Evolutionary conservation across 2,888 invertebrate genomes (phyloP).

Genomic region (Leptogaster cylindrica): DNA sequence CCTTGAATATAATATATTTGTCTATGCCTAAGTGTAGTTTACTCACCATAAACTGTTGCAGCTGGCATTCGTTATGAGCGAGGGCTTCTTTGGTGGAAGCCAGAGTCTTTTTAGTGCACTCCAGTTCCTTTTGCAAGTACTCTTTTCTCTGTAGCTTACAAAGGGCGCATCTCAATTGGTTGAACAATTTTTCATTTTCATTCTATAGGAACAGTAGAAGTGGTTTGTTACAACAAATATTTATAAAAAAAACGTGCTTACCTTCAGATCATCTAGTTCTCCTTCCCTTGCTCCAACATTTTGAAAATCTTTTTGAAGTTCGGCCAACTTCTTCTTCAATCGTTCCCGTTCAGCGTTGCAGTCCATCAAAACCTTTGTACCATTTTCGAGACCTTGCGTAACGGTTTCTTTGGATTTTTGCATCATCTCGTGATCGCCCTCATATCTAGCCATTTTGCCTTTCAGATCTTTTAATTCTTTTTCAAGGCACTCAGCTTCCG

Average conservation of each 20-base stretch:
- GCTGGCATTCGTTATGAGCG: conserved; percentile 54
- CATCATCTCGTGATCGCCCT: neutral
- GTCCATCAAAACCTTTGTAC: neutral
- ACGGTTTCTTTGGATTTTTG: neutral
- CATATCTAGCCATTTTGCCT: conserved; percentile 1
- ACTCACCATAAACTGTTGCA: conserved; percentile 53
- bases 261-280: neutral
- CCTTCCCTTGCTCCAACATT: neutral
- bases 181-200: conserved; percentile 29
- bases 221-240: no score
- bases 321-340: neutral
- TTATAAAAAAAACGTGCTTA: neutral
- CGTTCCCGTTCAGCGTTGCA: neutral
- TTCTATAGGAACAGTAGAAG: conserved; percentile 12
- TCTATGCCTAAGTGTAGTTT: neutral
- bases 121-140: conserved; percentile 27
- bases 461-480: conserved; percentile 16
- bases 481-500: conserved; percentile 40
- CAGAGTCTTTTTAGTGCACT: conserved; percentile 12
- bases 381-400: neutral
- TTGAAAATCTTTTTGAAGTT: neutral
- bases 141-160: neutral
- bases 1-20: conserved; percentile 46
- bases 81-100: conserved; percentile 51
- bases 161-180: conserved; percentile 15